Conservation (phyloP, 2,113 vertebrate genomes). For the Syrmaticus mikado region DNA sequence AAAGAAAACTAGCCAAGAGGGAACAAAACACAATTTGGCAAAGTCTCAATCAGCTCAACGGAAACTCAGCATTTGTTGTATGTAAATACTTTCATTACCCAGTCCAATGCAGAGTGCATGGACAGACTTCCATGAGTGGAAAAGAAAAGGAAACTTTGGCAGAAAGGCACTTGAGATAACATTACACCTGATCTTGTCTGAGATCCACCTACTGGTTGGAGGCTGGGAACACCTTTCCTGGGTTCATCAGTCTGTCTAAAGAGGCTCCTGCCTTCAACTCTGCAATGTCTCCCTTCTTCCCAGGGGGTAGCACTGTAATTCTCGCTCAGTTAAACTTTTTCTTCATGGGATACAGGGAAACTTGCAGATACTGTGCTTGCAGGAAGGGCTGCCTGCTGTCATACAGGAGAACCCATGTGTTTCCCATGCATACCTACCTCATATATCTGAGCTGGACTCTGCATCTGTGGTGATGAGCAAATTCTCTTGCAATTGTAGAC, state of each 20-base stretch:
- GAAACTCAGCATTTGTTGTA: background rate
- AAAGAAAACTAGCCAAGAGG: conserved; percentile 37
- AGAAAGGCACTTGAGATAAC: background rate
- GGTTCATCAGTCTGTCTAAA: conserved; percentile 10
- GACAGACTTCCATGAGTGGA: background rate
- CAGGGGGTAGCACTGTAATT: background rate
- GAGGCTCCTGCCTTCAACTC: background rate
- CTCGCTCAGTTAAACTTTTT: background rate
- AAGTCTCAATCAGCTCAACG: conserved; percentile 25
- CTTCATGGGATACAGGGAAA: background rate
- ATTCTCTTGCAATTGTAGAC: background rate
- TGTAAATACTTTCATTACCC: background rate
- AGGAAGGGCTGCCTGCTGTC: background rate
- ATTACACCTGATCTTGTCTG: conserved; percentile 18
- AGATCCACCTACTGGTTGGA: background rate
- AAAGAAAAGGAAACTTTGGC: conserved; percentile 19
- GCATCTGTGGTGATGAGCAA: background rate
- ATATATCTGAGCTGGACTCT: background rate
- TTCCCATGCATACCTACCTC: rapidly evolving
- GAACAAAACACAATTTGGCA: conserved; percentile 26
- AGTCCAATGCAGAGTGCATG: rapidly evolving
- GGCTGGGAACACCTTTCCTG: conserved; percentile 15
- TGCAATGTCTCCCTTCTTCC: background rate
- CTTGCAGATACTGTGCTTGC: background rate
- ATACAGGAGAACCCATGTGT: rapidly evolving